Percentiles rank a stretch among this genome's conserved stretches.
Evolutionary conservation across 2,888 invertebrate genomes (phyloP).

Genomic region (Kuschelorhynchus macadamiae): DNA sequence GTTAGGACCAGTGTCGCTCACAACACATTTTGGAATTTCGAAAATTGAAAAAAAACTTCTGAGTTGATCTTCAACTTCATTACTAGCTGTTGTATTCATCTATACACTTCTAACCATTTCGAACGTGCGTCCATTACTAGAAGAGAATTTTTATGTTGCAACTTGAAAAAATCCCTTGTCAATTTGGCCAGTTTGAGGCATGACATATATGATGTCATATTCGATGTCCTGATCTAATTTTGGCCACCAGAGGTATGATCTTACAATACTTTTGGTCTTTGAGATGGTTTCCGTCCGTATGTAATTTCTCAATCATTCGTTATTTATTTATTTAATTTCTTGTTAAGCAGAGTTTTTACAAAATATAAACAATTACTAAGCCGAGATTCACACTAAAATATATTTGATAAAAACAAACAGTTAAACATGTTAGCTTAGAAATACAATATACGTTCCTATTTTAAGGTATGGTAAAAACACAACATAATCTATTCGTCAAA

Average conservation of each 20-base stretch:
- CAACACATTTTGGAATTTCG: constrained; percentile 5
- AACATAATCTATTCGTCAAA: no score
- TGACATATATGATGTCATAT: neutral
- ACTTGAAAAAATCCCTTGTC: constrained; percentile 9
- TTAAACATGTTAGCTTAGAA: no score
- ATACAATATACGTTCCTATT: no score
- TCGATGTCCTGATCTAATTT: constrained; percentile 6
- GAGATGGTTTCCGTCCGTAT: neutral
- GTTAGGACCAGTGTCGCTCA: neutral
- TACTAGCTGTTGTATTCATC: neutral
- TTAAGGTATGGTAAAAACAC: no score
- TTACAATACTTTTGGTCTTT: neutral
- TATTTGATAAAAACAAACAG: no score
- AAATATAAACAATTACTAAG: no score
- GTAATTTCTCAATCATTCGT: no score
- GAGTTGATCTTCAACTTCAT: constrained; percentile 1
- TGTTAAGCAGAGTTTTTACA: no score
- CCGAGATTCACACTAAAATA: no score
- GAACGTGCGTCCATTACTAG: neutral
- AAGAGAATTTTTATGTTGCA: neutral
- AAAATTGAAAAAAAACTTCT: constrained; percentile 1
- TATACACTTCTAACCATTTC: constrained; percentile 14
- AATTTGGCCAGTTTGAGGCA: constrained; percentile 1
- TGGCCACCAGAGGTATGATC: constrained; percentile 5
- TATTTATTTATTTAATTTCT: no score